Evolutionary conservation across 2,113 vertebrate species (phyloP), one percentile per base, ranked within the genome.

Genomic region (Cryptomyrus ogoouensis): DNA sequence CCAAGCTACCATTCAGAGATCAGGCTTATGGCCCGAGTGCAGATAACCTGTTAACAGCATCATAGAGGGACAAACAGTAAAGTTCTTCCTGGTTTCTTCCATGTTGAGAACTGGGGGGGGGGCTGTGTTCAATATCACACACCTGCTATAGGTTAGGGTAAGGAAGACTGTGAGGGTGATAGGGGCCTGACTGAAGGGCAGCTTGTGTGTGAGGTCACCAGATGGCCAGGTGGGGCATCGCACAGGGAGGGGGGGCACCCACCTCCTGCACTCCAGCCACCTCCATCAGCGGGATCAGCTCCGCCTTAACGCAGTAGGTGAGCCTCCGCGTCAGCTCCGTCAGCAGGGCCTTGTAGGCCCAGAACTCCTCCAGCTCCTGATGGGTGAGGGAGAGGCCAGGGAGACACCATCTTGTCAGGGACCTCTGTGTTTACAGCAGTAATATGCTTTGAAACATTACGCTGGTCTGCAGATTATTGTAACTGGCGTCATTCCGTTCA

Each of bases 251-350:
- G 52, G 52, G 2, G 6, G 3, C 39, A 94, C 96, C 92, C 50
- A 98, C 98, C 98, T 99, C 97, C 94, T 96, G 94, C 91, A 99
- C 97, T 13, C 98, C 98, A 0, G 96, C 94, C 87, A 99, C 97
- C 92, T 99, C 98, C 98, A 99, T 99, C 90, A 99, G 96, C 1
- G 98, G 98, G 91, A 99, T 94, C 21, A 99, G 96, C 27, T 99
- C 98, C 0, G 95, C 89, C 93, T 95, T 97, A 13, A 98, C 98
- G 49, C 98, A 99, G 93, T 99, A 99, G 0, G 97, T 98, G 91
- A 99, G 83, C 83, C 95, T 95, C 46, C 97, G 97, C 17, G 94
- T 98, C 91, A 99, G 95, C 91, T 98, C 97, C 0, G 91, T 83
- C 91, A 99, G 94, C 88, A 99, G 96, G 31, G 97, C 96, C 92